Conservation (phyloP, 2,113 vertebrate genomes). For the Pithys albifrons region DNA sequence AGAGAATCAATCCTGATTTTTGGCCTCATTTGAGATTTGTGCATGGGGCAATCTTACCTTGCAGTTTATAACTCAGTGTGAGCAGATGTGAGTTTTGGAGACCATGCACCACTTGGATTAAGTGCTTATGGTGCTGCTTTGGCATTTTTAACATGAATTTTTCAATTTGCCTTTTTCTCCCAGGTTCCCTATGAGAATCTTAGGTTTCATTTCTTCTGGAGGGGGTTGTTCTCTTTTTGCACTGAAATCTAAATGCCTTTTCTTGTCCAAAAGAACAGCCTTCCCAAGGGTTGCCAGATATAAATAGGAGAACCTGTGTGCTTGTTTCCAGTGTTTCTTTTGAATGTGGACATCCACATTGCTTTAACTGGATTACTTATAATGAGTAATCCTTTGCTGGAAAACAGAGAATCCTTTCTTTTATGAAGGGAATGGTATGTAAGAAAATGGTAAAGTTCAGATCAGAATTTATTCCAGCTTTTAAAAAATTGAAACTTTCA, state of each 20-base stretch:
- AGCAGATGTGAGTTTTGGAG: accelerated
- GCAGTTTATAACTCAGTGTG: background rate
- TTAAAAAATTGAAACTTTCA: background rate
- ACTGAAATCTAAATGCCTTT: background rate
- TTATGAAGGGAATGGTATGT: background rate
- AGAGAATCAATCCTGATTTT: background rate
- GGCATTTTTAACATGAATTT: background rate
- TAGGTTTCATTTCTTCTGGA: background rate
- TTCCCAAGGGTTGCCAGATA: background rate
- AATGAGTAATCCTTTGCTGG: background rate
- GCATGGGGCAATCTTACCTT: background rate
- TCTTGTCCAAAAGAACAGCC: background rate
- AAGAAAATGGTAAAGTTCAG: background rate
- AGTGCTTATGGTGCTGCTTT: background rate
- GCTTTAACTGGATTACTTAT: background rate
- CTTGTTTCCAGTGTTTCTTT: background rate
- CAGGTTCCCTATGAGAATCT: background rate
- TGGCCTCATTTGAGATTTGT: background rate
- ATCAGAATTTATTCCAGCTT: background rate
- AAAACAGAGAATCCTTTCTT: background rate
- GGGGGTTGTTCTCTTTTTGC: background rate
- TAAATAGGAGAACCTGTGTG: background rate
- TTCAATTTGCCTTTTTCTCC: background rate
- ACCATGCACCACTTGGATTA: background rate
- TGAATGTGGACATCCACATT: background rate